phyloP scores from a whole-genome alignment of 2,797 vertebrate genomes.

The Myripristis jacobus region DNA sequence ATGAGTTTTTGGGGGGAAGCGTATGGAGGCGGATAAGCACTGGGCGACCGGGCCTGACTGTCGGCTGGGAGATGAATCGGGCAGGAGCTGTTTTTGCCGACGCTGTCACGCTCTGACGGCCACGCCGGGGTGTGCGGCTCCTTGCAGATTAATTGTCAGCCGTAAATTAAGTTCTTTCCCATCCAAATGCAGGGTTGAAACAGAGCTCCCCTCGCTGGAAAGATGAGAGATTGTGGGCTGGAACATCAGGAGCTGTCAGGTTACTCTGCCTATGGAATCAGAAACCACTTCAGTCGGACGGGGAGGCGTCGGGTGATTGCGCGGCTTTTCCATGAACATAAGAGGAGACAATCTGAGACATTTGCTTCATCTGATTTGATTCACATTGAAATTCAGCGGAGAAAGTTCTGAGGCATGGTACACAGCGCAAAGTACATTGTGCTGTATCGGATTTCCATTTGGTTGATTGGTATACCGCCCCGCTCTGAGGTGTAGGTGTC shows the following conservation, averaged over 20 bases:
- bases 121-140: constrained; percentile 65
- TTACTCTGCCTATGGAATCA: not conserved
- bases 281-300: constrained; percentile 4
- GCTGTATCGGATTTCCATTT: constrained; percentile 60
- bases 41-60: constrained; percentile 63
- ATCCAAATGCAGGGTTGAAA: constrained; percentile 11
- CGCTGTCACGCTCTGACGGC: constrained; percentile 63
- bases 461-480: constrained; percentile 27
- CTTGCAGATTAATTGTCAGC: constrained; percentile 81
- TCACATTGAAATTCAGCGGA: constrained; percentile 53
- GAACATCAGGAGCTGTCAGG: constrained; percentile 10
- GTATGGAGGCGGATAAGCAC: constrained; percentile 71
- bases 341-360: constrained; percentile 6
- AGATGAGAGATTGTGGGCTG: not conserved
- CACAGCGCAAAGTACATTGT: constrained; percentile 33
- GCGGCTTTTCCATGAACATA: constrained; percentile 26
- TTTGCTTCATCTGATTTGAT: constrained; percentile 49
- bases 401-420: constrained; percentile 30
- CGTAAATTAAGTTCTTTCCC: constrained; percentile 72
- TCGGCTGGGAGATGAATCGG: constrained; percentile 62
- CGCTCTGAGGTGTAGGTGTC: constrained; percentile 22
- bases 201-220: not conserved
- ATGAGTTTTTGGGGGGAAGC: constrained; percentile 73
- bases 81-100: constrained; percentile 55
- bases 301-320: not conserved